Conservation (phyloP, 2,888 invertebrate species). For the Temnothorax rugatulus region DNA sequence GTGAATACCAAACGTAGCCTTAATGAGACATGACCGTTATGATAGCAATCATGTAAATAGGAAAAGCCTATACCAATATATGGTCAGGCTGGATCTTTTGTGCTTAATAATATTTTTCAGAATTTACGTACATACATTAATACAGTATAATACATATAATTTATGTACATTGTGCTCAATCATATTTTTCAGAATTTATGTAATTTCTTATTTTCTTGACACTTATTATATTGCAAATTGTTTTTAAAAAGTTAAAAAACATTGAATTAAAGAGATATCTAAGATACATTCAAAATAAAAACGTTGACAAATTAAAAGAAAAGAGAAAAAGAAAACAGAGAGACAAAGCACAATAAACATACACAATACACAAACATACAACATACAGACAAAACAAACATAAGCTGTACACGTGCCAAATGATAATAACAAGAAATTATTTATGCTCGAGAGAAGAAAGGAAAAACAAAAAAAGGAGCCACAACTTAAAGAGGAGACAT, state of each 20-base stretch:
- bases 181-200: too few species aligned
- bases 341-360: not conserved
- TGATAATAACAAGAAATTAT: not conserved
- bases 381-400: not conserved
- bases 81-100: not conserved
- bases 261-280: not conserved
- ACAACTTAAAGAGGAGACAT: not conserved
- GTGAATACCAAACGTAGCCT: too few species aligned
- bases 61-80: too few species aligned
- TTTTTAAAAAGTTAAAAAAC: not conserved
- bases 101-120: too few species aligned
- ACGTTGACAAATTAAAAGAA: not conserved
- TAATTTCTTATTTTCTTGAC: too few species aligned
- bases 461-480: not conserved
- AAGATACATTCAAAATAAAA: not conserved
- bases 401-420: not conserved
- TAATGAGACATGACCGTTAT: too few species aligned
- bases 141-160: too few species aligned
- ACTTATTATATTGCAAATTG: not conserved
- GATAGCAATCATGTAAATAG: too few species aligned
- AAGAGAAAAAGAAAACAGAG: not conserved
- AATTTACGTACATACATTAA: too few species aligned
- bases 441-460: not conserved
- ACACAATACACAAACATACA: not conserved
- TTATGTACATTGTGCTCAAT: too few species aligned